Conservation (phyloP, 35 echinoderm and acorn worm species). For the Eucidaris tribuloides region DNA sequence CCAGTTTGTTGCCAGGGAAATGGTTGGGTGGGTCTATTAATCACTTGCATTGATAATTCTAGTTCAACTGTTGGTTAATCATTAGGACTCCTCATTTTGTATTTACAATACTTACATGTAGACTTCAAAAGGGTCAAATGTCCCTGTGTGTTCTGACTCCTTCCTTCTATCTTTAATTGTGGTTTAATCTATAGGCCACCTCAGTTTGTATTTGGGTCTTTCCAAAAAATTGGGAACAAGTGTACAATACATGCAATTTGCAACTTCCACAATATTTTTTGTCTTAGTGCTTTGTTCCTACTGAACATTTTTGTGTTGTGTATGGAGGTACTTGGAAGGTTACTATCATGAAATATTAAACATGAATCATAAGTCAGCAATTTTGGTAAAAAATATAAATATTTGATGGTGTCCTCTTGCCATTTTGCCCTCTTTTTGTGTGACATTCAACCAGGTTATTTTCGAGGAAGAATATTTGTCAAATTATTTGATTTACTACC, state of each 20-base stretch:
- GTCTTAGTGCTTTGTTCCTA: background rate
- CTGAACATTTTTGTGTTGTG: background rate
- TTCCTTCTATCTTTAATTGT: no score
- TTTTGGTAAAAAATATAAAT: background rate
- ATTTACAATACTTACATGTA: no score
- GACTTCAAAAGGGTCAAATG: no score
- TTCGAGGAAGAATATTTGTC: background rate
- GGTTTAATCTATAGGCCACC: no score
- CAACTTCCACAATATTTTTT: background rate
- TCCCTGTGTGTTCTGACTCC: no score
- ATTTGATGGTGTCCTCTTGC: background rate
- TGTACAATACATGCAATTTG: background rate
- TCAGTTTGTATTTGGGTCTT: background rate
- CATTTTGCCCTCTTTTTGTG: background rate
- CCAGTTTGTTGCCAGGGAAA: no score
- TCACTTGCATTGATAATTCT: no score
- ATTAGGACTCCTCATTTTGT: no score
- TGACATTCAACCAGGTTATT: background rate
- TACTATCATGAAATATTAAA: no score
- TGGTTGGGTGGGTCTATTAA: no score
- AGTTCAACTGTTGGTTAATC: no score
- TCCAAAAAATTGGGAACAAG: background rate
- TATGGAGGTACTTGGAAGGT: background rate
- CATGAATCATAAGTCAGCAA: background rate
- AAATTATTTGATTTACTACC: background rate